Percentiles rank a stretch among this genome's conserved stretches.
Evolutionary conservation across 2,797 vertebrate species (phyloP).

Genomic region (Pelodytes ibericus): DNA sequence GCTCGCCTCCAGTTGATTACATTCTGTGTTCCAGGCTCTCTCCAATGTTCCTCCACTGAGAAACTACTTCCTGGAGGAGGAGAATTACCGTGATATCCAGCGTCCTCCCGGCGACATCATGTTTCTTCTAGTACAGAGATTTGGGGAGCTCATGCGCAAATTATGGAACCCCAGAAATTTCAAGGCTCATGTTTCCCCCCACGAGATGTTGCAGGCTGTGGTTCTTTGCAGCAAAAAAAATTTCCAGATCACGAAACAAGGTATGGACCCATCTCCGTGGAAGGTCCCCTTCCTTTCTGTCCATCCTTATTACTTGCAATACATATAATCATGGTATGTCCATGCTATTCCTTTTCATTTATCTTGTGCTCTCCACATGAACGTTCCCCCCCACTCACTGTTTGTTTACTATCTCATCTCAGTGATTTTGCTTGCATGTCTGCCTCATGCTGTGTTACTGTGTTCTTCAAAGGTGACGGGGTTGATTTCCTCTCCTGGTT

Average conservation of each 20-base stretch:
- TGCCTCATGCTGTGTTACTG: background rate
- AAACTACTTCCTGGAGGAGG: conserved; percentile 96
- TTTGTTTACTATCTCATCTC: too few species aligned
- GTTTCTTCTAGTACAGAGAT: conserved; percentile 95
- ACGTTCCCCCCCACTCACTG: too few species aligned
- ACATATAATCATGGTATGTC: too few species aligned
- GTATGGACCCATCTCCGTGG: conserved; percentile 60
- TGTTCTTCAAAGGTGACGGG: conserved; percentile 86
- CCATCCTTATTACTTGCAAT: too few species aligned
- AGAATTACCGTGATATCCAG: conserved; percentile 88
- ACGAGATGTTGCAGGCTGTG: conserved; percentile 97
- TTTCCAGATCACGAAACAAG: conserved; percentile 98
- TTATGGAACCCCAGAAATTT: conserved; percentile 97
- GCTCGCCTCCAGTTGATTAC: background rate
- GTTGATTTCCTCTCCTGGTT: conserved; percentile 98
- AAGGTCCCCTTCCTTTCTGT: background rate
- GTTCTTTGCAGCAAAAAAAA: conserved; percentile 98
- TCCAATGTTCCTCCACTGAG: conserved; percentile 93
- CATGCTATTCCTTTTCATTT: too few species aligned
- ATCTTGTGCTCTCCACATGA: too few species aligned
- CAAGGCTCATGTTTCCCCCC: conserved; percentile 95
- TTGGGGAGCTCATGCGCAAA: conserved; percentile 96
- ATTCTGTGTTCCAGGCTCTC: conserved; percentile 75
- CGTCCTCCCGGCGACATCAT: conserved; percentile 95
- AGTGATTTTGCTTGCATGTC: too few species aligned